Percentiles rank a stretch among this genome's conserved stretches.
These are phyloP conservation scores for Siphlonurus alternatus DNA, from an alignment of 2,888 invertebrate species.

Conservation along the genomic window DNA sequence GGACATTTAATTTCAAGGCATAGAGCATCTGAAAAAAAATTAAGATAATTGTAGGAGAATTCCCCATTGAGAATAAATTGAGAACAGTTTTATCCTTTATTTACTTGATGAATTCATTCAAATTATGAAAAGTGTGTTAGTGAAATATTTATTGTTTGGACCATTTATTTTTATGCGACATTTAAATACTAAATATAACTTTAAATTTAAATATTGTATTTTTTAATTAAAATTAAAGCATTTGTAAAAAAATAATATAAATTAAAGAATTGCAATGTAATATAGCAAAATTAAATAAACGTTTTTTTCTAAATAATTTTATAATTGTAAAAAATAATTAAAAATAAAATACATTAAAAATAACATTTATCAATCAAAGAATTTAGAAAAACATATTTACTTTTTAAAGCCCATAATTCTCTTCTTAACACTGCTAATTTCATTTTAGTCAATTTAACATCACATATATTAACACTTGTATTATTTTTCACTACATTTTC, in stretches of 20 bases:
- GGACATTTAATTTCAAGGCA: too few relatives aligned
- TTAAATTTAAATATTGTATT: too few relatives aligned
- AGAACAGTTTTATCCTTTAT: too few relatives aligned
- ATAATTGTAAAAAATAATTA: not conserved
- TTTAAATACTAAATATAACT: too few relatives aligned
- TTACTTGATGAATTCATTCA: too few relatives aligned
- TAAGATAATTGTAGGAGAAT: too few relatives aligned
- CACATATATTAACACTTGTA: not conserved
- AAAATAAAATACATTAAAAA: not conserved
- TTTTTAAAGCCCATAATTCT: not conserved
- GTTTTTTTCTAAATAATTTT: not conserved
- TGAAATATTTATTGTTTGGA: too few relatives aligned
- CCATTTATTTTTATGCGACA: too few relatives aligned
- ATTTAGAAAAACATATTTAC: not conserved
- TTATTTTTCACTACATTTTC: not conserved
- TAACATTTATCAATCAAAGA: not conserved
- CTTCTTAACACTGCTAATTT: not conserved
- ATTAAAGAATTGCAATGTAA: not conserved
- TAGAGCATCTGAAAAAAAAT: too few relatives aligned
- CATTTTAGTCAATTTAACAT: not conserved
- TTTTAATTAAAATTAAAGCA: not conserved
- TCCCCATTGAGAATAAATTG: too few relatives aligned
- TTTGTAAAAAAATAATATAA: not conserved
- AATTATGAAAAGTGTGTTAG: too few relatives aligned
- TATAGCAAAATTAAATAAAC: not conserved